A percentile compares a stretch with the other conserved stretches of the same genome.
Evolutionary conservation across 2,888 invertebrate species (phyloP).

Genomic region (Pimpla rufipes): DNA sequence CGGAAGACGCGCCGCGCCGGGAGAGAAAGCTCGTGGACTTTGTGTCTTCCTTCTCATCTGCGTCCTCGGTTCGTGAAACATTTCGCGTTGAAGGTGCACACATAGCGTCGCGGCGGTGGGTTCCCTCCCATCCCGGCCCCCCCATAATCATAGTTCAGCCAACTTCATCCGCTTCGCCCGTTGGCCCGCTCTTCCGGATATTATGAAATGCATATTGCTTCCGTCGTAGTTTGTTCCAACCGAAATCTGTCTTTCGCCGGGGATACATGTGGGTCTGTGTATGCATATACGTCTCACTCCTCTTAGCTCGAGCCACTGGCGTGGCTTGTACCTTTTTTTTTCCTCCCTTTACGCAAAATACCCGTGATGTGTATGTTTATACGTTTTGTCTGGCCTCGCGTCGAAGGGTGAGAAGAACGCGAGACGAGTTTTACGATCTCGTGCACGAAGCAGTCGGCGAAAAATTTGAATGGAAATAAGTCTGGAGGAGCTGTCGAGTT

Average conservation of each 20-base stretch:
- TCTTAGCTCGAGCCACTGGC: slow-evolving; percentile 14
- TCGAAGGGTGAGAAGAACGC: slow-evolving; percentile 19
- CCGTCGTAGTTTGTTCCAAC: slow-evolving; percentile 69
- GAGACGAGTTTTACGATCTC: slow-evolving; percentile 25
- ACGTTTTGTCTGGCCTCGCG: not conserved
- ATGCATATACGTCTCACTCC: not conserved
- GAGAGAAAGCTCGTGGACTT: slow-evolving; percentile 39
- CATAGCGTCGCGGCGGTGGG: not conserved
- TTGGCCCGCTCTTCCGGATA: slow-evolving; percentile 66
- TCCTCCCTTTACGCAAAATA: not conserved
- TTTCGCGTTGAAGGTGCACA: slow-evolving; percentile 35
- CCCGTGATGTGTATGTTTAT: not conserved
- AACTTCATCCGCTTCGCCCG: slow-evolving; percentile 71
- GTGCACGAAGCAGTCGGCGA: slow-evolving; percentile 14
- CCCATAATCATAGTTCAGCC: slow-evolving; percentile 74
- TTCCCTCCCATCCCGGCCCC: slow-evolving; percentile 14
- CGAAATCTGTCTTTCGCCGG: slow-evolving; percentile 58
- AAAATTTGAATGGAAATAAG: slow-evolving; percentile 49
- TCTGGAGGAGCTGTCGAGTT: slow-evolving; percentile 12
- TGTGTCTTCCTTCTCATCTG: slow-evolving; percentile 48
- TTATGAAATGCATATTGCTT: slow-evolving; percentile 75
- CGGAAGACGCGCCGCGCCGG: not conserved
- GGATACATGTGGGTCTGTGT: not conserved
- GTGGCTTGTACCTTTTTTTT: not conserved
- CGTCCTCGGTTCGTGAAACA: slow-evolving; percentile 44